A percentile compares a stretch with the other conserved stretches of the same genome.
Conservation (phyloP, 2,888 invertebrate genomes). For the Heliothis peltigera region DNA sequence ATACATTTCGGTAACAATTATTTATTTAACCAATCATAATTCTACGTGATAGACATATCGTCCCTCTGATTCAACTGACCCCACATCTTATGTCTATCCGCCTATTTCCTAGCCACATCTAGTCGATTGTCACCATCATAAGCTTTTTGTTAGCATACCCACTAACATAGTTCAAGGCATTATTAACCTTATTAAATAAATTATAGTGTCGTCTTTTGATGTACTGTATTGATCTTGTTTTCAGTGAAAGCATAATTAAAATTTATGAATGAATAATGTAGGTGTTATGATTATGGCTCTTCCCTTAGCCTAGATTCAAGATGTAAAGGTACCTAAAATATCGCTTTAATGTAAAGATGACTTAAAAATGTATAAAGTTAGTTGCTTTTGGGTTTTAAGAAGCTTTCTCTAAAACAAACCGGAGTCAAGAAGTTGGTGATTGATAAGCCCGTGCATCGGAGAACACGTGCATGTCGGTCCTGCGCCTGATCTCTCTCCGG, state of each 20-base stretch:
- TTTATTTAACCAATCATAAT: not conserved
- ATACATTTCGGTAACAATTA: no score
- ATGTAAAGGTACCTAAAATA: no score
- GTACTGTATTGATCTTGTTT: conserved; percentile 13
- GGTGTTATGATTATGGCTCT: not conserved
- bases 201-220: not conserved
- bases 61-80: not conserved
- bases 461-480: no score
- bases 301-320: no score
- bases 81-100: conserved; percentile 17
- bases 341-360: no score
- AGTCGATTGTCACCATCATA: conserved; percentile 53
- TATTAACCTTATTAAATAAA: conserved; percentile 30
- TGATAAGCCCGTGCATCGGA: no score
- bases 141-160: conserved; percentile 52
- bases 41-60: not conserved
- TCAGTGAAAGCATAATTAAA: conserved; percentile 18
- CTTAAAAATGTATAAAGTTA: no score
- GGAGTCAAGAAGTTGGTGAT: no score
- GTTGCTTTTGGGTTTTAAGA: no score
- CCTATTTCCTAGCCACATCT: conserved; percentile 47
- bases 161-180: conserved; percentile 52
- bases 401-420: no score
- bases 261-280: conserved; percentile 1
- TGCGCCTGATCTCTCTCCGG: no score